A percentile compares a stretch with the other conserved stretches of the same genome.
These are phyloP conservation scores for Protosalanx chinensis DNA, from an alignment of 2,797 vertebrate genomes.

Conservation along the genomic window DNA sequence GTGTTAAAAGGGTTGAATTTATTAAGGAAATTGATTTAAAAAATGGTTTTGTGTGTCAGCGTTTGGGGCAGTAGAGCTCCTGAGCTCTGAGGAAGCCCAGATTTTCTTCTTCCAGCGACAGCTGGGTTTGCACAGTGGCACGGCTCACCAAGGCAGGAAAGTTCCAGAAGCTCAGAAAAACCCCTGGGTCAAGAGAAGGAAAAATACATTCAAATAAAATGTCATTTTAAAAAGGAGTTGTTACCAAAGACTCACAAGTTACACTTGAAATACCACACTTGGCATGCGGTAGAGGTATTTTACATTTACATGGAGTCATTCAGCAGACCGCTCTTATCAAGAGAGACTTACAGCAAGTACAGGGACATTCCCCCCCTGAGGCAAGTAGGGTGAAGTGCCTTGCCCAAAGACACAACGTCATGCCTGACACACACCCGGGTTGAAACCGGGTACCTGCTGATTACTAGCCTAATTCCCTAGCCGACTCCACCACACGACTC, in stretches of 20 bases:
- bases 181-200: constrained; percentile 53
- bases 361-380: no score
- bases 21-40: not conserved
- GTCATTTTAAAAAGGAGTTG: not conserved
- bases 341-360: no score
- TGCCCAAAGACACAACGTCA: no score
- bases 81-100: constrained; percentile 52
- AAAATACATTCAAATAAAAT: not conserved
- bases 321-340: no score
- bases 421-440: no score
- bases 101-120: constrained; percentile 62
- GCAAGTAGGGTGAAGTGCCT: no score
- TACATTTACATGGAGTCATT: no score
- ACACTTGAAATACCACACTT: no score
- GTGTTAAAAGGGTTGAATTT: not conserved
- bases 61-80: constrained; percentile 58
- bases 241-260: not conserved
- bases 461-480: no score
- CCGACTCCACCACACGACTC: no score
- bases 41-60: constrained; percentile 32
- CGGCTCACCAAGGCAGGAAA: constrained; percentile 72
- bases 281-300: no score
- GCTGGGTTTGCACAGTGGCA: constrained; percentile 66
- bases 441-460: no score
- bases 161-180: constrained; percentile 70